A percentile compares a stretch with the other conserved stretches of the same genome.
Evolutionary conservation across 2,888 invertebrate species (phyloP).

Genomic region (Cynaeus angustus): DNA sequence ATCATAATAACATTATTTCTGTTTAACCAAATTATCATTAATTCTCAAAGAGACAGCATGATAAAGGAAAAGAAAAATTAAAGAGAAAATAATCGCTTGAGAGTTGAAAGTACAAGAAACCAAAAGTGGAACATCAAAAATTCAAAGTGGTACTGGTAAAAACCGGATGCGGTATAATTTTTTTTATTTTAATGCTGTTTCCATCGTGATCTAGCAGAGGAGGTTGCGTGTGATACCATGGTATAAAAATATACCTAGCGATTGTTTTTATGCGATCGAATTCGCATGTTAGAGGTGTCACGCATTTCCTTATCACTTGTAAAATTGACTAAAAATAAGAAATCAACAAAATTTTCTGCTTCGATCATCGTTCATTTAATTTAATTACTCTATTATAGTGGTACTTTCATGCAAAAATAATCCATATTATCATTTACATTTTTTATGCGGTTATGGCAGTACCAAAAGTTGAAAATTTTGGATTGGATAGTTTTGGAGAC

Average conservation of each 20-base stretch:
- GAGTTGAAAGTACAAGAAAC: too few relatives aligned
- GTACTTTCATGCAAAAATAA: too few relatives aligned
- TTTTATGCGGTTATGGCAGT: too few relatives aligned
- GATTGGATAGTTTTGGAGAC: constrained; percentile 8
- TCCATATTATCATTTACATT: too few relatives aligned
- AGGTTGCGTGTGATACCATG: constrained; percentile 11
- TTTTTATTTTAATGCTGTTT: constrained; percentile 2
- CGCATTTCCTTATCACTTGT: constrained; percentile 11
- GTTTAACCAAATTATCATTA: constrained; percentile 17
- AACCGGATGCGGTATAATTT: constrained; percentile 1
- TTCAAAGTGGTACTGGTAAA: neutral
- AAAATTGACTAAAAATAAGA: neutral
- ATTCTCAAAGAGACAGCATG: constrained; percentile 1
- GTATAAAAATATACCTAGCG: constrained; percentile 25
- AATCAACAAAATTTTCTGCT: too few relatives aligned
- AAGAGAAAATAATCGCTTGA: neutral
- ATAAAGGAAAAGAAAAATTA: constrained; percentile 8
- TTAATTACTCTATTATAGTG: too few relatives aligned
- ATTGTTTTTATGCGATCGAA: constrained; percentile 16
- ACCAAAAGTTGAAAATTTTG: too few relatives aligned
- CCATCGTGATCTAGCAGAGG: constrained; percentile 18
- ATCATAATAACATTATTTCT: constrained; percentile 2
- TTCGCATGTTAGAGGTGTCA: constrained; percentile 27
- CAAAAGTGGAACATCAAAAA: too few relatives aligned
- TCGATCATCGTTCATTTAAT: too few relatives aligned